Evolutionary conservation across 2,797 vertebrate genomes (phyloP), one percentile per base, ranked within the genome.

Genomic region (Balearica regulorum): DNA sequence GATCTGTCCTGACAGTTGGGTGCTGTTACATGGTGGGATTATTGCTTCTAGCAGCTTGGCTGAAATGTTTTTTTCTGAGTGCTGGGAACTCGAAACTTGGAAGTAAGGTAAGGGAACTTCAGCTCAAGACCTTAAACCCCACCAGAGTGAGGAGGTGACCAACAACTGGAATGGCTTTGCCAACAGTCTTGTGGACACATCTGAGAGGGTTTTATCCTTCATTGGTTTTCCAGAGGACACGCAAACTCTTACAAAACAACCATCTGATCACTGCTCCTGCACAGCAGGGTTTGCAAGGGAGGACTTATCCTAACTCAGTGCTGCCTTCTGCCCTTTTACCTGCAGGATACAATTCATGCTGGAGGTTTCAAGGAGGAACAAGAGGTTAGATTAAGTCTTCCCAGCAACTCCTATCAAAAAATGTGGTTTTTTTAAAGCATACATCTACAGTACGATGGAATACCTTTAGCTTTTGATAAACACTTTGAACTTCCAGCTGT

Each of bases 401-500:
- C 33, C 61, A 68, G 22, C 5, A 60, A 75, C 15, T 53, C 19
- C 39, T 61, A 9, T 73, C 16, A 71, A 83, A 76, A 77, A 73
- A 20, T 26, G 49, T 49, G 25, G 14, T 29, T 70, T 57, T 62
- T 66, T 70, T 16, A 3, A 58, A 85, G 13, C 16, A 4, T 48
- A 46, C 21, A 35, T 70, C 57, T 68, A 77, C 41, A 31, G 6
- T 28, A 29, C 16, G 73, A 64, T 73, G 88, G 85, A 93, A 91
- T 93, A 91, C 68, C 66, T 68, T 90, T 22, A 24, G 62, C 58
- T 87, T 93, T 60, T 86, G 92, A 90, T 51, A 60, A 69, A 49
- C 9, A 8, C 88, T 96, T 96, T 94, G 88, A 96, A 94, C 55
- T 94, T 71, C 75, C 90, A 93, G 90, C 60, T 95, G 83, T 60